Percentiles rank a stretch among this genome's conserved stretches.
Evolutionary conservation across 2,797 vertebrate genomes (phyloP).

Genomic region (Argyrosomus regius): DNA sequence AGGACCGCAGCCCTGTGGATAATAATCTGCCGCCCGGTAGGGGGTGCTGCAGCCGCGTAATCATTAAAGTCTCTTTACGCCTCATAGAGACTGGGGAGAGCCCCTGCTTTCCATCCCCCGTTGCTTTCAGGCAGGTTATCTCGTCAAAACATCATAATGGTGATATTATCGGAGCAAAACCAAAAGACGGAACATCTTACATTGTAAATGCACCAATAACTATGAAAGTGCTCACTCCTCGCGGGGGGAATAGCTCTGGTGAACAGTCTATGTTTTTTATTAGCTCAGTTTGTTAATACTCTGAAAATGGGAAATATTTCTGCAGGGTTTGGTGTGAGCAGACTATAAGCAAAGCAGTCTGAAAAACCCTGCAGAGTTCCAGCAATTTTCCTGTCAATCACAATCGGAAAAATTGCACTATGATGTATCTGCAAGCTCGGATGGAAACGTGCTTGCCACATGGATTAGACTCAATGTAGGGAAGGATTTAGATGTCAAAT

Average conservation of each 20-base stretch:
- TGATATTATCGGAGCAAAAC: conserved; percentile 40
- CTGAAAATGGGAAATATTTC: conserved; percentile 6
- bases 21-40: conserved; percentile 57
- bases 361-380: conserved; percentile 10
- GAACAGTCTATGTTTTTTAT: conserved; percentile 38
- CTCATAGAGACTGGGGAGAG: conserved; percentile 9
- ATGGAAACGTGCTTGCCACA: conserved; percentile 31
- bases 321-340: conserved; percentile 8
- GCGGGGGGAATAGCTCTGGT: conserved; percentile 22
- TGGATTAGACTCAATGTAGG: conserved; percentile 23
- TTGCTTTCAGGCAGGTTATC: conserved; percentile 43
- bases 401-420: conserved; percentile 25
- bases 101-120: conserved; percentile 22
- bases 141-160: conserved; percentile 56
- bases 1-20: conserved; percentile 75
- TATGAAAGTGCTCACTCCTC: conserved; percentile 1
- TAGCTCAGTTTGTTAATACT: conserved; percentile 21
- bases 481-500: conserved; percentile 33
- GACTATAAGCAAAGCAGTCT: conserved; percentile 25
- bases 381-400: conserved; percentile 34
- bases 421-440: conserved; percentile 12
- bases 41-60: conserved; percentile 74
- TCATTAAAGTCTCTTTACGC: conserved; percentile 9
- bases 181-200: conserved; percentile 21
- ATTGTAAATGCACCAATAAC: conserved; percentile 29